These are phyloP conservation scores for Aphaenogaster ashmeadi DNA, from an alignment of 1,140 invertebrate genomes.

Conservation along the genomic window DNA sequence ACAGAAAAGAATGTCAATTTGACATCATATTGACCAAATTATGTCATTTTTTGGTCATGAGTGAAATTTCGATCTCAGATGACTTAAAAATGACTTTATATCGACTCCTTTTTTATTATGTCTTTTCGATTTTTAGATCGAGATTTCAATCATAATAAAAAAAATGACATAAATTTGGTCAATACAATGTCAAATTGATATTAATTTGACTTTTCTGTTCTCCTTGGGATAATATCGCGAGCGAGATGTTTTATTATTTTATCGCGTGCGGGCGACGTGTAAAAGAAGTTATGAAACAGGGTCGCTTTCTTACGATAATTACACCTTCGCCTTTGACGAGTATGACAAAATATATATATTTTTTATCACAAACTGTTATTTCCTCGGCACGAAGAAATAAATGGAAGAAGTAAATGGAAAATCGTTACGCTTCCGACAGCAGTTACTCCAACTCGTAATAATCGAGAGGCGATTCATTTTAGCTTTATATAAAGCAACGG, in stretches of 20 bases:
- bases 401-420: not conserved
- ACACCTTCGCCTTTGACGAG: not conserved
- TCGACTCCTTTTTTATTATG: too few species aligned
- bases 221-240: too few species aligned
- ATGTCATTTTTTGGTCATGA: too few species aligned
- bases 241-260: not conserved
- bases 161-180: too few species aligned
- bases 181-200: too few species aligned
- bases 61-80: too few species aligned
- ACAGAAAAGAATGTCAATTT: too few species aligned
- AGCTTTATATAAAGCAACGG: constrained; percentile 1
- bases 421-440: not conserved
- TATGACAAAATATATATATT: not conserved
- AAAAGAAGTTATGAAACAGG: not conserved
- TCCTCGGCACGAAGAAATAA: not conserved
- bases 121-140: too few species aligned
- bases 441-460: constrained; percentile 8
- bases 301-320: not conserved
- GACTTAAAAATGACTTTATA: too few species aligned
- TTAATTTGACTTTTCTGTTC: too few species aligned
- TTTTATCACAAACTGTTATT: not conserved
- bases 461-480: not conserved
- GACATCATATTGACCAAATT: too few species aligned
- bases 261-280: not conserved
- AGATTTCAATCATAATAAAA: too few species aligned